Evolutionary conservation across 2,113 vertebrate genomes (phyloP), one percentile per base, ranked within the genome.

Genomic region (Centropristis striata): DNA sequence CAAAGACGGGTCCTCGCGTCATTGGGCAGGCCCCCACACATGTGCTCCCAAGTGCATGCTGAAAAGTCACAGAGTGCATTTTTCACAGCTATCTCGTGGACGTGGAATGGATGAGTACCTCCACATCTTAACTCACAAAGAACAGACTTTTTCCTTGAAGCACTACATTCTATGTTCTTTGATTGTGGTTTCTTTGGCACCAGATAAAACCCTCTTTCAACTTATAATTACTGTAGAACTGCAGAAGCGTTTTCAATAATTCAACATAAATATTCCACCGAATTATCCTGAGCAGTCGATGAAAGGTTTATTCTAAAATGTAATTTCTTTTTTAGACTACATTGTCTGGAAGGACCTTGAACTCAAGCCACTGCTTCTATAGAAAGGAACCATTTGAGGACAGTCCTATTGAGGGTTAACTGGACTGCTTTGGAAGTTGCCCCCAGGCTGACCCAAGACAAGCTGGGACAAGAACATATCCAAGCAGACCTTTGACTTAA

Each of bases 1-100:
- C 88, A 91, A 91, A 94, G 90, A 92, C 59, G 71, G 55, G 72
- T 49, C 68, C 46, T 82, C 25, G 15, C 59, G 58, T 91, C 78
- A 85, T 2, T 49, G 78, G 68, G 32, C 75, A 75, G 47, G 54
- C 64, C 81, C 60, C 64, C 39, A 28, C 66, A 75, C 76, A 71
- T 23, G 15, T 18, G 42, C 71, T 50, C 70, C 28, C 53, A 59
- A 47, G 64, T 73, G 55, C 83, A 77, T 7, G 8, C 50, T 53
- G 53, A 70, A 67, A 42, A 78, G 78, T 74, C 65, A 84, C 42
- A 2, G 14, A 76, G 72, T 44, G 50, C n/a, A 49, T 71, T 60
- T 61, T 28, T 49, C 9, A 53, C 65, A 44, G 18, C 9, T 41
- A 39, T 64, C 47, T 75, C n/a, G 15, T 21, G 9, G 36, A 12